phyloP scores from a whole-genome alignment of 1,140 invertebrate genomes.

The Hesperophylax magnus region DNA sequence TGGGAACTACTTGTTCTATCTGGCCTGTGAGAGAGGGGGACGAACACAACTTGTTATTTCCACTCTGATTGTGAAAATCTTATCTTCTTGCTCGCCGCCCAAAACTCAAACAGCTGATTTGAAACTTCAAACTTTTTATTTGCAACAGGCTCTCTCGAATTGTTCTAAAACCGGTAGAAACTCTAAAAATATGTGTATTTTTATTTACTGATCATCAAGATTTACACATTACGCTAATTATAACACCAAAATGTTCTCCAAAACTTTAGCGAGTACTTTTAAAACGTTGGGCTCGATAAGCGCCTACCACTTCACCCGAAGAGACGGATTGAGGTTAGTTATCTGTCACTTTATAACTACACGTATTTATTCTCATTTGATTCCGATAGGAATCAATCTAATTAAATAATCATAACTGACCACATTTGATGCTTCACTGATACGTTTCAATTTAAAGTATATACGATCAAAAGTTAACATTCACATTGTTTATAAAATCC shows the following conservation, averaged over 20 bases:
- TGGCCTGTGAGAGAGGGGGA: conserved; percentile 33
- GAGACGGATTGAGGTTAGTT: conserved; percentile 52
- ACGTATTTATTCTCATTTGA: too few species aligned
- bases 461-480: too few species aligned
- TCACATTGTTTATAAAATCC: too few species aligned
- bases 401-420: too few species aligned
- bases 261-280: conserved; percentile 37
- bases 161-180: not conserved
- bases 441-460: too few species aligned
- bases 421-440: too few species aligned
- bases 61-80: conserved; percentile 11
- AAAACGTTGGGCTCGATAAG: conserved; percentile 40
- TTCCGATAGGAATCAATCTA: too few species aligned
- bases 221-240: not conserved
- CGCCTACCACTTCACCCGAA: conserved; percentile 35
- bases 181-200: conserved; percentile 1
- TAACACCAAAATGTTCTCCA: conserved; percentile 42
- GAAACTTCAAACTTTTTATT: conserved; percentile 44
- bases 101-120: conserved; percentile 48
- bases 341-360: not conserved
- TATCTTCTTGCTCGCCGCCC: conserved; percentile 40
- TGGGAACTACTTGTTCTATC: conserved; percentile 26
- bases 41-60: not conserved
- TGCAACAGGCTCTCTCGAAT: conserved; percentile 37
- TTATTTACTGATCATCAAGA: not conserved